phyloP scores from a whole-genome alignment of 92 coral and sea anemone species.

The Desmophyllum pertusum region DNA sequence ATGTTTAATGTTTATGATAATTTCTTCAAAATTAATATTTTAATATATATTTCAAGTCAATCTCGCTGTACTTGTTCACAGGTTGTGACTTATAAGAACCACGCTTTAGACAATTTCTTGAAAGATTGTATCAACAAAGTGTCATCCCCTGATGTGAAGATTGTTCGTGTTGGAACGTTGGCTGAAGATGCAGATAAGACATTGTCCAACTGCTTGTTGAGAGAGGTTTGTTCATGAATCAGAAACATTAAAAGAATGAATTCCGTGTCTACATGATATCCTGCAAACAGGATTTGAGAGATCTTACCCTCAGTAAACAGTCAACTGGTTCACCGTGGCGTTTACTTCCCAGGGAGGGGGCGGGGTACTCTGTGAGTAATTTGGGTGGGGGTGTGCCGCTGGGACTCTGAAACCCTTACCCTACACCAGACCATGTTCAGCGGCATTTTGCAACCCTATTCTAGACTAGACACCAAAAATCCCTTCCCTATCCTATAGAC shows the following conservation, averaged over 20 bases:
- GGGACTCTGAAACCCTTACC: too few relatives aligned
- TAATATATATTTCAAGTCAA: too few relatives aligned
- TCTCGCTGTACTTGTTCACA: constrained; percentile 7
- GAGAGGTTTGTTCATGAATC: constrained; percentile 23
- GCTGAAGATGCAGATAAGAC: constrained; percentile 31
- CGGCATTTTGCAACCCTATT: too few relatives aligned
- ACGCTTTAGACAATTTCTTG: constrained; percentile 77
- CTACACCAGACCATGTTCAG: too few relatives aligned
- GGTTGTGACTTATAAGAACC: constrained; percentile 82
- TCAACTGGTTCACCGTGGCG: too few relatives aligned
- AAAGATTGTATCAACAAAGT: constrained; percentile 38
- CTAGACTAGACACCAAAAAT: too few relatives aligned
- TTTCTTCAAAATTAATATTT: too few relatives aligned
- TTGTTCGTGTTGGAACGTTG: constrained; percentile 68
- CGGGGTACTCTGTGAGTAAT: too few relatives aligned
- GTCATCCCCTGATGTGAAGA: constrained; percentile 23
- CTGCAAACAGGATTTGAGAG: not conserved
- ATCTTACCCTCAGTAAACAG: not conserved
- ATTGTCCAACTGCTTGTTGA: constrained; percentile 29
- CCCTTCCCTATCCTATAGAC: too few relatives aligned
- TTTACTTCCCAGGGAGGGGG: too few relatives aligned
- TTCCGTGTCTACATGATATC: not conserved
- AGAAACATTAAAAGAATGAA: not conserved
- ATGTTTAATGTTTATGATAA: too few relatives aligned
- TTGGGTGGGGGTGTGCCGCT: too few relatives aligned